phyloP scores from a whole-genome alignment of 1,140 invertebrate genomes.

The Pogonomyrmex californicus region DNA sequence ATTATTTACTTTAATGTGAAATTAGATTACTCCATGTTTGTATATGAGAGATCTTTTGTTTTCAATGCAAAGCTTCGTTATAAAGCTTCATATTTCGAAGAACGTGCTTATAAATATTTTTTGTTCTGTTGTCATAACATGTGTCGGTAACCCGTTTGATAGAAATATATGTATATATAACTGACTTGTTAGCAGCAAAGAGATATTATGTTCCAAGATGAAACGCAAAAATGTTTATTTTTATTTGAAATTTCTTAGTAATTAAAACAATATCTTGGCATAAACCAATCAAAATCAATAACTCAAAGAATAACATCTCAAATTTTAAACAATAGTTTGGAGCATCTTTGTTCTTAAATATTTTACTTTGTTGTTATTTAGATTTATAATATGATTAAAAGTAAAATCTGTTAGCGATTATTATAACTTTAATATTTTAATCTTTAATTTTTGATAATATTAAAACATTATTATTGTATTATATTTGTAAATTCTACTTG shows the following conservation, averaged over 20 bases:
- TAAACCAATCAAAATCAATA: not conserved
- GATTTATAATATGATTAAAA: not conserved
- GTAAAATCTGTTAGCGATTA: not conserved
- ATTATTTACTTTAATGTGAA: not conserved
- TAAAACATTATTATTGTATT: not conserved
- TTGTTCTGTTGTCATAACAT: not conserved
- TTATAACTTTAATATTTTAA: not conserved
- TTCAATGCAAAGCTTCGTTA: not conserved
- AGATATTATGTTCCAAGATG: not conserved
- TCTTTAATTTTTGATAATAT: not conserved
- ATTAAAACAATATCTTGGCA: not conserved
- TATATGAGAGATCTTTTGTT: conserved; percentile 1
- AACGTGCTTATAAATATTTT: conserved; percentile 2
- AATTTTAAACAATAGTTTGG: not conserved
- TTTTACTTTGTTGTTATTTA: not conserved
- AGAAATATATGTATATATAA: conserved; percentile 4
- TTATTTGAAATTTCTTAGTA: not conserved
- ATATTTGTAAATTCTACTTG: not conserved
- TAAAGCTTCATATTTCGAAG: not conserved
- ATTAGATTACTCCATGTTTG: not conserved
- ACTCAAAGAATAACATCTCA: not conserved
- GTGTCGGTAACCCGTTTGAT: not conserved
- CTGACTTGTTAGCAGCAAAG: not conserved
- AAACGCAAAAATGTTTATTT: not conserved
- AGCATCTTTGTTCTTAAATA: not conserved